phyloP scores from a whole-genome alignment of 2,113 vertebrate genomes.

The Theropithecus gelada region DNA sequence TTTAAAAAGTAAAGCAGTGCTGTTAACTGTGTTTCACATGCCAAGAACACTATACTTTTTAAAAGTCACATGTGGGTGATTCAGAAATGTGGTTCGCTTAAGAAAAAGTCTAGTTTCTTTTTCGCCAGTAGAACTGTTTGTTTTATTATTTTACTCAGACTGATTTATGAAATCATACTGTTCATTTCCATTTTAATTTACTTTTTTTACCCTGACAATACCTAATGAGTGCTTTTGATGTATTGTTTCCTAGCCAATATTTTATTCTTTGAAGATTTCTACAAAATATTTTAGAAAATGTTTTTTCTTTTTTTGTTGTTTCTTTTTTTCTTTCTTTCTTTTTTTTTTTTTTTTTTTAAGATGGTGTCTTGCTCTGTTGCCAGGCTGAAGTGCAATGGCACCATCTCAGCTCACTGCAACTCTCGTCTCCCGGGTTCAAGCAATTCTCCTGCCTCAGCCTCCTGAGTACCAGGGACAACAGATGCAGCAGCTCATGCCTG shows the following conservation, averaged over 20 bases:
- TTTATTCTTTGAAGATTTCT: slow-evolving; percentile 18
- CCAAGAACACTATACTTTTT: slow-evolving; percentile 25
- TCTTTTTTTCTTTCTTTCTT: too few species aligned
- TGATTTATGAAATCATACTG: neutral
- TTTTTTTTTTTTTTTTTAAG: too few species aligned
- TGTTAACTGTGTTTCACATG: slow-evolving; percentile 41
- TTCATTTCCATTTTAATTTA: slow-evolving; percentile 11
- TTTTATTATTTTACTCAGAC: slow-evolving; percentile 47
- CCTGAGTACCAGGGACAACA: too few species aligned
- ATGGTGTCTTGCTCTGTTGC: too few species aligned
- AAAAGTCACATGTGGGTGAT: slow-evolving; percentile 51
- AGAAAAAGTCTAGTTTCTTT: slow-evolving; percentile 12
- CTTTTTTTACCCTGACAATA: neutral
- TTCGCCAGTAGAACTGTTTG: neutral
- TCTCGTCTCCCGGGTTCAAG: too few species aligned
- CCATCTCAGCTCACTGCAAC: too few species aligned
- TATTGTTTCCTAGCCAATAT: neutral
- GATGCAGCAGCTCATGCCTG: fast-evolving
- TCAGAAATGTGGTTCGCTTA: slow-evolving; percentile 12
- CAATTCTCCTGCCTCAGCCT: too few species aligned
- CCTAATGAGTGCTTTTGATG: neutral
- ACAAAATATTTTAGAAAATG: neutral
- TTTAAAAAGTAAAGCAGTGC: slow-evolving; percentile 34
- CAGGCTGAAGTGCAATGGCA: too few species aligned
- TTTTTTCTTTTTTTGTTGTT: neutral